Base-by-base conservation (phyloP, 2,113 vertebrate species). In the Oryzias curvinotus region DNA sequence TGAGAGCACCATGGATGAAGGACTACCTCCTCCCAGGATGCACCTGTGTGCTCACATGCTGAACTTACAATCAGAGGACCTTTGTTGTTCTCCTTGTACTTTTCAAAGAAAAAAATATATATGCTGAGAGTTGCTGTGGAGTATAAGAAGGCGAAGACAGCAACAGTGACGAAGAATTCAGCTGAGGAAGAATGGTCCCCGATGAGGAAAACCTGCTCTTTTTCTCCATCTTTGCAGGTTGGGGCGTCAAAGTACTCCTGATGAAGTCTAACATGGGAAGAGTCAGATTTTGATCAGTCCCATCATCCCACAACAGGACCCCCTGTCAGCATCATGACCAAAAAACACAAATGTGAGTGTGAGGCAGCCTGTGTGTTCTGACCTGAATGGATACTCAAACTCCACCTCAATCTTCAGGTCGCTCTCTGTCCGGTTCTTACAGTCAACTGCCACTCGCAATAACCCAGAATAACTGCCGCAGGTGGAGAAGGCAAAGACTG, bases 401-500 rank as follows among this genome's bases (percentile, higher is more conserved):
- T 95, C 91, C 76, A 96, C 95, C 3, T 93, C 81, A 52, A 96
- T 92, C 17, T 52, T 92, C 75, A 92, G 90, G 87, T 94, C 80
- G 47, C 94, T 95, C 8, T 93, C 86, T 0, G 72, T 87, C 73
- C 85, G 83, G 90, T 91, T 94, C 85, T 86, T 90, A 80, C 95
- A 96, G 25, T 95, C 88, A 68, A 96, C 93, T 0, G 89, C 82
- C 81, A 96, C 80, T 72, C 77, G 84, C 68, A 96, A 93, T 86
- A 93, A 88, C 52, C 95, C 95, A 0, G 88, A 90, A 65, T 96
- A 96, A 80, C 93, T 93, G 66, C 95, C 94, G 15, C 94, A 95
- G 47, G 95, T 95, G 66, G 95, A 94, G 77, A 96, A 96, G 57
- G 95, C 94, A 75, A 96, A 96, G 87, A 96, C 95, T 73, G 94